phyloP scores from a whole-genome alignment of 2,888 invertebrate species.

The Morinoia aosen region DNA sequence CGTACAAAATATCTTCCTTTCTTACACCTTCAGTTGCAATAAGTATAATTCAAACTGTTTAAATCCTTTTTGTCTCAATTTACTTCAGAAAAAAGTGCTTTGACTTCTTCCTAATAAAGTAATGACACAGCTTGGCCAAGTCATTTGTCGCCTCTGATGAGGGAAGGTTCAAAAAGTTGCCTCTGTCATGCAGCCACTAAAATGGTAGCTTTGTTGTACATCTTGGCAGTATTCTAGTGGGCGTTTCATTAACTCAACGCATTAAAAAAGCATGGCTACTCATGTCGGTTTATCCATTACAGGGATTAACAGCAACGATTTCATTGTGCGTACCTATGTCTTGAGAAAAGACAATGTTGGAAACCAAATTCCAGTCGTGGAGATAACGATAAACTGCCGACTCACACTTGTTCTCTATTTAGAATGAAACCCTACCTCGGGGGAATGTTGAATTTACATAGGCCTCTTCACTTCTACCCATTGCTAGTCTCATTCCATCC shows the following conservation, averaged over 20 bases:
- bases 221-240: neutral
- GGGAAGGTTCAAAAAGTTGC: too few species aligned
- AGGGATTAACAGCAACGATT: neutral
- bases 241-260: neutral
- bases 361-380: neutral
- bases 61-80: too few species aligned
- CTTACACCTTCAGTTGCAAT: too few species aligned
- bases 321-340: neutral
- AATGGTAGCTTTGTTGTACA: neutral
- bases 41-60: too few species aligned
- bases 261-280: neutral
- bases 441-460: neutral
- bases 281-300: neutral
- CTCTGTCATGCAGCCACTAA: neutral
- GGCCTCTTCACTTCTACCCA: neutral
- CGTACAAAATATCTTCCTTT: too few species aligned
- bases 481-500: neutral
- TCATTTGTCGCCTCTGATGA: too few species aligned
- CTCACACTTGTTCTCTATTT: neutral
- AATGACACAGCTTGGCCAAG: too few species aligned
- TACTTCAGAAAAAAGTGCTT: neutral
- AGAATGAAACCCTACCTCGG: neutral
- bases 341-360: neutral
- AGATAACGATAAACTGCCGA: neutral
- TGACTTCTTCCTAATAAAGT: too few species aligned